phyloP scores from a whole-genome alignment of 2,113 vertebrate genomes.

The Cochlearius cochlearius region DNA sequence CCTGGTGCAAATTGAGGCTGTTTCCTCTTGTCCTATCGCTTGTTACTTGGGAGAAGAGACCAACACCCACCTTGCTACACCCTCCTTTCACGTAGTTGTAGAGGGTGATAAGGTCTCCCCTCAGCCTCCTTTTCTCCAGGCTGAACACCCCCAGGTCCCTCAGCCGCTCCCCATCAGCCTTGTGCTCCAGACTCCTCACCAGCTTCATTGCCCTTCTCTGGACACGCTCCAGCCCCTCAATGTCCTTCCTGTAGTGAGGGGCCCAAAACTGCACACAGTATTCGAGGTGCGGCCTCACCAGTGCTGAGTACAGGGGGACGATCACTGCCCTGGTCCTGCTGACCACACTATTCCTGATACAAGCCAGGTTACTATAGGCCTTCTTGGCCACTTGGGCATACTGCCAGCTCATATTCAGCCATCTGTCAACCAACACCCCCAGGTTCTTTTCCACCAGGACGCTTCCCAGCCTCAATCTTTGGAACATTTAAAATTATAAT shows the following conservation, averaged over 20 bases:
- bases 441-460: background rate
- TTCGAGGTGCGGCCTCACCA: background rate
- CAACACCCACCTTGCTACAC: background rate
- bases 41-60: background rate
- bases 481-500: background rate
- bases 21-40: background rate
- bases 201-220: background rate
- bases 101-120: background rate
- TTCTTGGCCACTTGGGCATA: background rate
- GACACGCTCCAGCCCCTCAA: background rate
- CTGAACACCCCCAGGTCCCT: background rate
- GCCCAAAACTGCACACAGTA: background rate
- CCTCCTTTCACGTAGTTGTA: background rate
- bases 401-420: background rate
- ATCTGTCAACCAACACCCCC: accelerated
- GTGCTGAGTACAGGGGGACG: background rate
- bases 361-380: background rate
- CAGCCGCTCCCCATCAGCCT: background rate
- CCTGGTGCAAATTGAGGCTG: background rate
- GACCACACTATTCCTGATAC: background rate
- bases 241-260: background rate
- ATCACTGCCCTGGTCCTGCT: background rate
- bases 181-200: background rate
- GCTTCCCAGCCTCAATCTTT: background rate
- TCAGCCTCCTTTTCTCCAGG: background rate